Conservation (phyloP, 2,797 vertebrate genomes). For the Sparidentex hasta region DNA sequence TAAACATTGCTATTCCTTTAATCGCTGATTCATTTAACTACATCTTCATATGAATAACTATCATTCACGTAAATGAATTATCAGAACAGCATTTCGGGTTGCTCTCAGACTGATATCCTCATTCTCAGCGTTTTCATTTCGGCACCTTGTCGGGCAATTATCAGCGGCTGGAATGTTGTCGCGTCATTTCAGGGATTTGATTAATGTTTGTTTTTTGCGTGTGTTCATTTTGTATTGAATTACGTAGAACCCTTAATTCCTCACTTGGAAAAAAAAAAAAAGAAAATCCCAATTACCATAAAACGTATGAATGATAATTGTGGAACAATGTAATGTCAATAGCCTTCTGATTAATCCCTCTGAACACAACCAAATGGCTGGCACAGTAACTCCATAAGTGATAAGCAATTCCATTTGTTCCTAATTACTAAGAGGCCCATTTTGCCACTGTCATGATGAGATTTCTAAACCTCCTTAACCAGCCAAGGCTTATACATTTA, state of each 20-base stretch:
- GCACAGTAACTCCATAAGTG: slow-evolving; percentile 82
- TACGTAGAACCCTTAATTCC: slow-evolving; percentile 81
- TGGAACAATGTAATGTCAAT: slow-evolving; percentile 87
- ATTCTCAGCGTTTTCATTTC: slow-evolving; percentile 61
- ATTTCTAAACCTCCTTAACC: slow-evolving; percentile 82
- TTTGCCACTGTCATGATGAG: slow-evolving; percentile 82
- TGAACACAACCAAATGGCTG: slow-evolving; percentile 81
- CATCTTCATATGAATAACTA: slow-evolving; percentile 48
- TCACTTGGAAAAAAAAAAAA: slow-evolving; percentile 53
- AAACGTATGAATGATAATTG: slow-evolving; percentile 88
- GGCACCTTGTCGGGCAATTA: slow-evolving; percentile 61
- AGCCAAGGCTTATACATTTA: slow-evolving; percentile 79
- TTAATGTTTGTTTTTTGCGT: slow-evolving; percentile 85
- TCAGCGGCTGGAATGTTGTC: slow-evolving; percentile 70
- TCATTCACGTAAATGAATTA: slow-evolving; percentile 54
- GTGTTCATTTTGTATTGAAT: slow-evolving; percentile 80
- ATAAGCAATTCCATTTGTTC: slow-evolving; percentile 88
- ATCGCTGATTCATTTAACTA: slow-evolving; percentile 49
- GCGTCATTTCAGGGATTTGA: slow-evolving; percentile 79
- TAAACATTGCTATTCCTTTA: slow-evolving; percentile 34
- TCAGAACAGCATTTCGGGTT: slow-evolving; percentile 52
- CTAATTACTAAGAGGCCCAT: slow-evolving; percentile 85
- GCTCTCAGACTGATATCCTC: slow-evolving; percentile 54
- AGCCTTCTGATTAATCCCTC: slow-evolving; percentile 86
- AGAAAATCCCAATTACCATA: slow-evolving; percentile 86